Conservation (phyloP, 2,113 vertebrate species). For the Piaya cayana region DNA sequence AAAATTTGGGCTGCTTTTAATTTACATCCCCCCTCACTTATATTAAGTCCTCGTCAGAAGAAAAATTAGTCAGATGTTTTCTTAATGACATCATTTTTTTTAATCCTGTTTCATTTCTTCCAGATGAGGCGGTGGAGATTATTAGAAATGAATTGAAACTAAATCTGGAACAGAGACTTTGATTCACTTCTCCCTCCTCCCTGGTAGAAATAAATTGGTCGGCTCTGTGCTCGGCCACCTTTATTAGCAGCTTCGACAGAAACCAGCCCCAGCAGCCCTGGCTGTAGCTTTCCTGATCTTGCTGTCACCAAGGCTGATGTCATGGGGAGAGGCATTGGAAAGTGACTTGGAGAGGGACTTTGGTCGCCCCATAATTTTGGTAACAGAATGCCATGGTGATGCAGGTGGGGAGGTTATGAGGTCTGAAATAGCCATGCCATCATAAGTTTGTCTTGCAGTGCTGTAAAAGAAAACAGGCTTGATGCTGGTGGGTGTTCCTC, state of each 20-base stretch:
- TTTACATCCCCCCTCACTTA: constrained; percentile 61
- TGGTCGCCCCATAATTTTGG: constrained; percentile 26
- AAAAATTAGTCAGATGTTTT: constrained; percentile 69
- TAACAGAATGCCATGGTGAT: background rate
- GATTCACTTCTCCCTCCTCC: constrained; percentile 66
- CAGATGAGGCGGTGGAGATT: constrained; percentile 54
- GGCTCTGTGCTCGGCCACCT: constrained; percentile 25
- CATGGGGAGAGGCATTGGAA: background rate
- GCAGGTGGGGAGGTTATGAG: constrained; percentile 42
- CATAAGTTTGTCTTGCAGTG: constrained; percentile 12
- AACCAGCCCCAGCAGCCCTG: background rate
- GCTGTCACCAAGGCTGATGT: background rate
- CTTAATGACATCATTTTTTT: constrained; percentile 64
- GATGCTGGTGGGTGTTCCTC: background rate
- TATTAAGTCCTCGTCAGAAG: constrained; percentile 70
- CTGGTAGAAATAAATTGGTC: constrained; percentile 52
- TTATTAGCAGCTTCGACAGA: constrained; percentile 55
- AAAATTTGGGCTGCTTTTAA: constrained; percentile 71
- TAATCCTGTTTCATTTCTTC: constrained; percentile 68
- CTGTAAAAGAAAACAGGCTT: background rate
- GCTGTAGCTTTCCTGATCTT: background rate
- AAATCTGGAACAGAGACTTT: constrained; percentile 73
- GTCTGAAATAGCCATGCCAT: constrained; percentile 19
- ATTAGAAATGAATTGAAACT: constrained; percentile 64
- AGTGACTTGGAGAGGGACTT: background rate